phyloP scores from a whole-genome alignment of 2,888 invertebrate species.

The Pimpla rufipes region DNA sequence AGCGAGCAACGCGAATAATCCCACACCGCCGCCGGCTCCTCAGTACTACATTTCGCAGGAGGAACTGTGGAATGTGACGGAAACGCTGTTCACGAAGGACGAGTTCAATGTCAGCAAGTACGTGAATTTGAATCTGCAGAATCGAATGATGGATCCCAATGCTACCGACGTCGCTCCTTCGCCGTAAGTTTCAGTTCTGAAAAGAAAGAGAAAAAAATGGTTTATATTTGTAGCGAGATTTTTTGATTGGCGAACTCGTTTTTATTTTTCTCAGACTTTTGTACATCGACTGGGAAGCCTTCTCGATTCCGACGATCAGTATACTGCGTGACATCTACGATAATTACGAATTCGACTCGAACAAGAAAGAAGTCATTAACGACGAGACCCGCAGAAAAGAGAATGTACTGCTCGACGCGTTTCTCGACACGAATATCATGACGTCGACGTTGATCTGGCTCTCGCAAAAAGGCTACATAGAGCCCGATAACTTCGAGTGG shows the following conservation, averaged over 20 bases:
- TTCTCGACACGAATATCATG: constrained; percentile 80
- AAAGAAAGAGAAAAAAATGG: not conserved
- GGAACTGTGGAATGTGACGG: constrained; percentile 78
- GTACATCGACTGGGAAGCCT: constrained; percentile 71
- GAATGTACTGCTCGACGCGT: constrained; percentile 77
- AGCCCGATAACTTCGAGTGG: constrained; percentile 86
- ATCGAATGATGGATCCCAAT: constrained; percentile 67
- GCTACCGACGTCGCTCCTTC: constrained; percentile 75
- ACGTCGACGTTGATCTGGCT: constrained; percentile 77
- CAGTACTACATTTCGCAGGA: constrained; percentile 75
- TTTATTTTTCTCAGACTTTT: constrained; percentile 74
- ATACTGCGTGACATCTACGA: constrained; percentile 76
- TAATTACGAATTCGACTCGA: constrained; percentile 76
- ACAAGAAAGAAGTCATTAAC: constrained; percentile 75
- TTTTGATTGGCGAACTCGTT: not conserved
- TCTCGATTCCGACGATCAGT: constrained; percentile 76
- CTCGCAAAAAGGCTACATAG: constrained; percentile 75
- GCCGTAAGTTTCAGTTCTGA: constrained; percentile 73
- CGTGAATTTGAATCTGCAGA: constrained; percentile 79
- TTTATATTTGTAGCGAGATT: not conserved
- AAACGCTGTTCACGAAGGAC: constrained; percentile 77
- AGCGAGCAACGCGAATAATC: constrained; percentile 30
- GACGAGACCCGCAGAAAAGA: constrained; percentile 74
- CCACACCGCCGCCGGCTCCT: constrained; percentile 19
- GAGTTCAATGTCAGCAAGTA: constrained; percentile 73